phyloP scores from a whole-genome alignment of 2,113 vertebrate species.

The Indicator maculatus region DNA sequence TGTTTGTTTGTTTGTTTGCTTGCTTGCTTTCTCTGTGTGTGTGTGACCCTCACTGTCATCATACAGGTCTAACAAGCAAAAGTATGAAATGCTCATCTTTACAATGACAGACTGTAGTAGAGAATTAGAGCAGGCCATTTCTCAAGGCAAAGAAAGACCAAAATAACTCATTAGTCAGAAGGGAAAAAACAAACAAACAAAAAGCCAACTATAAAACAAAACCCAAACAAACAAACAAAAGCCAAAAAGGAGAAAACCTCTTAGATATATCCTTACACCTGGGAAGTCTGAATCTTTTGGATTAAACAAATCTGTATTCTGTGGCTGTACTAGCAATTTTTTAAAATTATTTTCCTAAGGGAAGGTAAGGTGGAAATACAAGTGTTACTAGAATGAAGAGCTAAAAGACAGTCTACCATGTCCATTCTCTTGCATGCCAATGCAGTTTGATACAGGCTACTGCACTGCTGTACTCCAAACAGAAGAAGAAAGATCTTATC shows the following conservation, averaged over 20 bases:
- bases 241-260: rapidly evolving
- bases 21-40: too few relatives aligned
- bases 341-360: not conserved
- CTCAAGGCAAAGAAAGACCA: not conserved
- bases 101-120: not conserved
- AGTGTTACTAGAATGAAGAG: not conserved
- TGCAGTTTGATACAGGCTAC: not conserved
- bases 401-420: not conserved
- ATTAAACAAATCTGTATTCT: not conserved
- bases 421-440: not conserved
- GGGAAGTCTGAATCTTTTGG: not conserved
- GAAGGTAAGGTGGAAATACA: rapidly evolving
- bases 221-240: not conserved
- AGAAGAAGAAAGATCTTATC: not conserved
- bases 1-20: not conserved
- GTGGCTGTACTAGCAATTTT: not conserved
- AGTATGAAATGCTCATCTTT: not conserved
- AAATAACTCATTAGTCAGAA: not conserved
- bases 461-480: not conserved
- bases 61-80: not conserved
- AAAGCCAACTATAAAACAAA: too few relatives aligned
- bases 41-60: not conserved
- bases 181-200: not conserved
- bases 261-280: not conserved
- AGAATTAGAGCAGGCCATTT: not conserved